Percentiles rank a stretch among this genome's conserved stretches.
Conservation (phyloP, 2,888 invertebrate genomes). For the Scaptomyza polygonia region DNA sequence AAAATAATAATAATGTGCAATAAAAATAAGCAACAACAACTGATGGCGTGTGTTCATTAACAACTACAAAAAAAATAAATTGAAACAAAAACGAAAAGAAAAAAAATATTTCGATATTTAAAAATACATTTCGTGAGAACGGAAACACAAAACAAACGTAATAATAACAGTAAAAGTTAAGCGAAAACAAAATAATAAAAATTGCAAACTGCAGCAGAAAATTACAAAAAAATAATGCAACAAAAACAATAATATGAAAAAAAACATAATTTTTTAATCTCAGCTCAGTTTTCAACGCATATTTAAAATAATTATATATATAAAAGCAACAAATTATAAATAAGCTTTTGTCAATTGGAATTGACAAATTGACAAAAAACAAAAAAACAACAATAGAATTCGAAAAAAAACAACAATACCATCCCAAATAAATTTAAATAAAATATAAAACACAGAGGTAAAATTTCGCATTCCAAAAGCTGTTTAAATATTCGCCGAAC, state of each 20-base stretch:
- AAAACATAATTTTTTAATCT: slow-evolving; percentile 23
- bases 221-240: slow-evolving; percentile 6
- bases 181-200: slow-evolving; percentile 1
- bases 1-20: slow-evolving; percentile 9
- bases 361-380: no score
- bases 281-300: slow-evolving; percentile 36
- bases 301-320: slow-evolving; percentile 4
- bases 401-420: no score
- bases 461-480: no score
- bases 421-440: no score
- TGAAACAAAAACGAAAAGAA: slow-evolving; percentile 15
- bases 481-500: no score
- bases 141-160: slow-evolving; percentile 27
- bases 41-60: slow-evolving; percentile 14
- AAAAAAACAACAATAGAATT: no score
- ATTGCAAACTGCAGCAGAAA: slow-evolving; percentile 33
- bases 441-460: no score
- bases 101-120: slow-evolving; percentile 34
- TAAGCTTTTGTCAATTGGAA: no score
- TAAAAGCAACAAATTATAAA: no score
- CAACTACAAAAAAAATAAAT: background rate
- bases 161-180: slow-evolving; percentile 19
- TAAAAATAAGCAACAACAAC: slow-evolving; percentile 2
- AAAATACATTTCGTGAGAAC: slow-evolving; percentile 29
- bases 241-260: slow-evolving; percentile 3